Evolutionary conservation across 2,888 invertebrate genomes (phyloP).

Genomic region (Syrphus vitripennis): DNA sequence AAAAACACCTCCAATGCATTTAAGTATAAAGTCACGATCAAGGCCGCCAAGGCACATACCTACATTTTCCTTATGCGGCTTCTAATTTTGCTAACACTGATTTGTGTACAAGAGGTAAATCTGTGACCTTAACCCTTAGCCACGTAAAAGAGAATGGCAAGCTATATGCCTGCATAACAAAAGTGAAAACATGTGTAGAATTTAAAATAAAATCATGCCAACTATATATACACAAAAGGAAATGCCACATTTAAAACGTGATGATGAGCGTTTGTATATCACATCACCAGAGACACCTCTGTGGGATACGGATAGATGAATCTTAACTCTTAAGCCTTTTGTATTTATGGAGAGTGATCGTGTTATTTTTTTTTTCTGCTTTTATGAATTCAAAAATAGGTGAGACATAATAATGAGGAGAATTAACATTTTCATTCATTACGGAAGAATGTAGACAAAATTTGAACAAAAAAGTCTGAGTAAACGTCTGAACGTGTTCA

Average conservation of each 20-base stretch:
- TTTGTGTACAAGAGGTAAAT: neutral
- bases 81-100: neutral
- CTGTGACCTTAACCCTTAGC: neutral
- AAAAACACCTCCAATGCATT: neutral
- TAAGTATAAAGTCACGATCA: neutral
- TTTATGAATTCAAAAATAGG: neutral
- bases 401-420: neutral
- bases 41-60: neutral
- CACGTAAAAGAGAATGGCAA: neutral
- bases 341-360: neutral
- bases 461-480: neutral
- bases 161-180: too few relatives aligned
- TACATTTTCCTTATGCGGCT: neutral
- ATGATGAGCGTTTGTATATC: neutral
- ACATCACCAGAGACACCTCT: neutral
- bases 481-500: neutral
- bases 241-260: neutral
- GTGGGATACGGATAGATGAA: neutral
- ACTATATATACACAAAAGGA: neutral
- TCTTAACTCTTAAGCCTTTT: neutral
- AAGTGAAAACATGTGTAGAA: slow-evolving; percentile 4
- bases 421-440: neutral
- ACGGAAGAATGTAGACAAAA: neutral
- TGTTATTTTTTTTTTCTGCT: neutral
- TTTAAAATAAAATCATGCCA: neutral